Evolutionary conservation across 2,113 vertebrate genomes (phyloP).

Genomic region (Stegastes partitus): DNA sequence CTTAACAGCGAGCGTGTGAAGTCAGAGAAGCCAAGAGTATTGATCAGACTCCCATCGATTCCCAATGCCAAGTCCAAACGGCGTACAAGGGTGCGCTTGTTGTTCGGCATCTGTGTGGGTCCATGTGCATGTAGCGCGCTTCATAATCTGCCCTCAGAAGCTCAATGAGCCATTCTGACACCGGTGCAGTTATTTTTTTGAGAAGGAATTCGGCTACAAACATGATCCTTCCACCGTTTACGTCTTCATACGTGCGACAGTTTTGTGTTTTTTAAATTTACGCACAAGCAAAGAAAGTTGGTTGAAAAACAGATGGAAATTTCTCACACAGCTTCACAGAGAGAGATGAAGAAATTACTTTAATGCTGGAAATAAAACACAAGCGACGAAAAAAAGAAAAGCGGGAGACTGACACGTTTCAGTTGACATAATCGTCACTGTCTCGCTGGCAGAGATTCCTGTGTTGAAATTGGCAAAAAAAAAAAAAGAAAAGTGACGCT

Average conservation of each 20-base stretch:
- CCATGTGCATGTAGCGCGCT: no score
- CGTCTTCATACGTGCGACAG: no score
- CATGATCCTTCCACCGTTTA: not conserved
- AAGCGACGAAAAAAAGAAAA: not conserved
- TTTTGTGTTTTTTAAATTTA: no score
- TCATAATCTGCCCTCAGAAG: conserved; percentile 29
- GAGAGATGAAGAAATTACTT: conserved; percentile 31
- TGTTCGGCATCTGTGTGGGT: conserved; percentile 25
- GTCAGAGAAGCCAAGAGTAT: conserved; percentile 48
- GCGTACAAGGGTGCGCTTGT: conserved; percentile 30
- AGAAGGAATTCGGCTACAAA: conserved; percentile 1
- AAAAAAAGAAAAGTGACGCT: conserved; percentile 39
- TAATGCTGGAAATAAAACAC: conserved; percentile 34
- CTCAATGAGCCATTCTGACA: conserved; percentile 12
- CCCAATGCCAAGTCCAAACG: conserved; percentile 56
- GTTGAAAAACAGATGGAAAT: conserved; percentile 5
- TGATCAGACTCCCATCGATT: conserved; percentile 59
- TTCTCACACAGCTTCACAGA: conserved; percentile 7
- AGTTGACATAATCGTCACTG: conserved; percentile 33
- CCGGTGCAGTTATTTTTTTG: not conserved
- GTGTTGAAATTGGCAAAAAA: conserved; percentile 10
- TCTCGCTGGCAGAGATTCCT: conserved; percentile 32
- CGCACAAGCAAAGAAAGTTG: not conserved
- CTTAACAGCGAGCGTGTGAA: conserved; percentile 46
- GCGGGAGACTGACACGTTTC: conserved; percentile 39